Percentiles rank a stretch among this genome's conserved stretches.
phyloP scores from a whole-genome alignment of 2,888 invertebrate species.

The Chesias legatella region DNA sequence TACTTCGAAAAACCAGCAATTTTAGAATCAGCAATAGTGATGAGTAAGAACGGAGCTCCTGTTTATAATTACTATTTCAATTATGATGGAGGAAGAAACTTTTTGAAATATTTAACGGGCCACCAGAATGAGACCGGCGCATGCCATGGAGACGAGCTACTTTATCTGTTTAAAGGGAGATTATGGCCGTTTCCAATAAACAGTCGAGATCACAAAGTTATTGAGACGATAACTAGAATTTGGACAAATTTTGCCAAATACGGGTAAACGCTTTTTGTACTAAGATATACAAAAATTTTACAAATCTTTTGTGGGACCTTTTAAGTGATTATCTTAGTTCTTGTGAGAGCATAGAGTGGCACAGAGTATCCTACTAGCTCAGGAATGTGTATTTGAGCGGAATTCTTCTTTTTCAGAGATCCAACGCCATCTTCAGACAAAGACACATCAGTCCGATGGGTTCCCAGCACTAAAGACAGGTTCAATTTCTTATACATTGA shows the following conservation, averaged over 20 bases:
- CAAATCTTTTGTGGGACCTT: no score
- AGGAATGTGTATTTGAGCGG: no score
- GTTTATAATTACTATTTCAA: slow-evolving; percentile 63
- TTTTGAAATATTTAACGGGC: slow-evolving; percentile 48
- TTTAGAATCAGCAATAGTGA: slow-evolving; percentile 49
- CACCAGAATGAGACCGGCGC: slow-evolving; percentile 48
- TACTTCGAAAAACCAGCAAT: slow-evolving; percentile 65
- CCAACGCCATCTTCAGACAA: slow-evolving; percentile 41
- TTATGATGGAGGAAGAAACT: slow-evolving; percentile 59
- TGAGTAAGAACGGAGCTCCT: slow-evolving; percentile 35
- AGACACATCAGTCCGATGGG: slow-evolving; percentile 26
- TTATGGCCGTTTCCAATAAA: slow-evolving; percentile 52
- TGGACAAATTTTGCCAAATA: slow-evolving; percentile 72
- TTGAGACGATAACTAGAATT: slow-evolving; percentile 55
- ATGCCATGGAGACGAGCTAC: slow-evolving; percentile 63
- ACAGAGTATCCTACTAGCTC: no score
- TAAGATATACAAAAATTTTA: no score
- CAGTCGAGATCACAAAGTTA: slow-evolving; percentile 45
- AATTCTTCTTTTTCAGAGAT: slow-evolving; percentile 38
- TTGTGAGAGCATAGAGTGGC: no score
- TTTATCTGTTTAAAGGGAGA: slow-evolving; percentile 56
- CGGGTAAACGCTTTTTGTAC: slow-evolving; percentile 50
- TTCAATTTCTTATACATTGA: slow-evolving; percentile 35
- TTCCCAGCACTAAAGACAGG: slow-evolving; percentile 28
- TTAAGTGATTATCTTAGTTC: no score